phyloP scores from a whole-genome alignment of 2,797 vertebrate genomes.

The Tinamus major region DNA sequence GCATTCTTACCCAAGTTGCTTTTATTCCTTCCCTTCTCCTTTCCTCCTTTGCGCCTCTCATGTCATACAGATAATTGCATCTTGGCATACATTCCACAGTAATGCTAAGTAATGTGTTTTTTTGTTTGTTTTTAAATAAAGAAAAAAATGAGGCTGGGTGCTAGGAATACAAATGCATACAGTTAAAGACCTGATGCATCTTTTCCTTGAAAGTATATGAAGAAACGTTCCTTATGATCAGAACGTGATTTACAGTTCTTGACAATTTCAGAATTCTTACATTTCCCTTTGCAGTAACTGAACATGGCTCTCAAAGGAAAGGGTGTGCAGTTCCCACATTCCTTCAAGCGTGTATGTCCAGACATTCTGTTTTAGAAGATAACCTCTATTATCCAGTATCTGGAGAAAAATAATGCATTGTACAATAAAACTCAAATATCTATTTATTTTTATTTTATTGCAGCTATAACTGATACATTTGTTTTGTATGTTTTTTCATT shows the following conservation, averaged over 20 bases:
- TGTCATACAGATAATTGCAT: background rate
- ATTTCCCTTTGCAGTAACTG: background rate
- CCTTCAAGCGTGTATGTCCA: background rate
- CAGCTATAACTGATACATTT: background rate
- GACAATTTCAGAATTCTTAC: background rate
- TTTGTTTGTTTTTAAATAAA: background rate
- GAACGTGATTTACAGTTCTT: background rate
- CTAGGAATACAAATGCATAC: background rate
- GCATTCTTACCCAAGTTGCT: background rate
- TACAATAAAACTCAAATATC: background rate
- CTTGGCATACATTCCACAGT: background rate
- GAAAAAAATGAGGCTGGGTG: background rate
- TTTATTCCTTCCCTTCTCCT: background rate
- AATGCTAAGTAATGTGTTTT: background rate
- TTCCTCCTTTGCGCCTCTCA: background rate
- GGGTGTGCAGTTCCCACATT: background rate
- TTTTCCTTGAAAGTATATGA: background rate
- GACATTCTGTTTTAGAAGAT: background rate
- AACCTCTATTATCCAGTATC: background rate
- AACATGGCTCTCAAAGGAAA: background rate
- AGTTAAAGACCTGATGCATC: background rate
- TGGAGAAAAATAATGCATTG: background rate
- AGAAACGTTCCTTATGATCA: background rate
- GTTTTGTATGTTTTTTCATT: background rate
- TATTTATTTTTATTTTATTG: background rate